Conservation (phyloP, 2,113 vertebrate genomes). For the Dromas ardeola region DNA sequence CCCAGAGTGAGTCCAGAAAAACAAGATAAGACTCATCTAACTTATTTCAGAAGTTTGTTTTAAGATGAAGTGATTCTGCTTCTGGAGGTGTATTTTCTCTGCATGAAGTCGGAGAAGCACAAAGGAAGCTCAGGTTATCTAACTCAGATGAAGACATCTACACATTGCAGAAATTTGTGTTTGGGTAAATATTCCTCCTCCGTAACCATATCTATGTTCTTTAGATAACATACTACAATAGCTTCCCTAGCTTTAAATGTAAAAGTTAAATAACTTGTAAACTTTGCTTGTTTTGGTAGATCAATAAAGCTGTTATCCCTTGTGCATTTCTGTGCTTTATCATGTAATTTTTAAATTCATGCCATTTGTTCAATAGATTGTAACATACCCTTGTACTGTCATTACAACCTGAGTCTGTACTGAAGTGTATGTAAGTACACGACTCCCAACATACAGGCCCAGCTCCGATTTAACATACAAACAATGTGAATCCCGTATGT, state of each 20-base stretch:
- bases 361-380: not conserved
- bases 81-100: not conserved
- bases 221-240: not conserved
- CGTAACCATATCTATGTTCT: not conserved
- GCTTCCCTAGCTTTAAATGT: not conserved
- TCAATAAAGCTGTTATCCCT: not conserved
- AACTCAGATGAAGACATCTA: not conserved
- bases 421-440: not conserved
- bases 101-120: not conserved
- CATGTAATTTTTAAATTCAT: not conserved
- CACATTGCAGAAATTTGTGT: not conserved
- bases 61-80: not conserved
- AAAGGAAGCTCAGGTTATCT: not conserved
- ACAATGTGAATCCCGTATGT: accelerated
- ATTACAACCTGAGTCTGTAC: not conserved
- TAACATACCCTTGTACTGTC: not conserved
- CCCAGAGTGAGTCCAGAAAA: not conserved
- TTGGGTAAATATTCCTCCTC: not conserved
- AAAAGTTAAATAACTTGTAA: not conserved
- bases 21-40: not conserved
- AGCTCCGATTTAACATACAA: not conserved
- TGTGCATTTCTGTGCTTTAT: not conserved
- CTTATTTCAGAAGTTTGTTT: not conserved
- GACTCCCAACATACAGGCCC: not conserved
- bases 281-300: not conserved